Evolutionary conservation across 2,797 vertebrate genomes (phyloP).

Genomic region (Pseudotriccus pelzelni): DNA sequence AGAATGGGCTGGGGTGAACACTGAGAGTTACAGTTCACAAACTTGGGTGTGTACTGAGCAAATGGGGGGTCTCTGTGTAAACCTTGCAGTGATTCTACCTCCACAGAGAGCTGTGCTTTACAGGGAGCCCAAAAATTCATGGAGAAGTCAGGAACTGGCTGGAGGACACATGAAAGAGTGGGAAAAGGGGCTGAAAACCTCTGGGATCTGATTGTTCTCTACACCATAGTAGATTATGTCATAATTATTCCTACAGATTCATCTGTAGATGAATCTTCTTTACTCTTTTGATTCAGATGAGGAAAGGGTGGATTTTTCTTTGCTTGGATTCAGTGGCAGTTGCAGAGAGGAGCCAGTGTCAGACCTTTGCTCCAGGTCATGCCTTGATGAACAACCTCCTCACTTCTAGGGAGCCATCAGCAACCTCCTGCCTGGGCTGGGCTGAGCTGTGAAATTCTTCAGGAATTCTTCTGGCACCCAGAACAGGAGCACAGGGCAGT

Average conservation of each 20-base stretch:
- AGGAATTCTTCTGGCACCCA: not conserved
- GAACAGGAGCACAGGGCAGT: not conserved
- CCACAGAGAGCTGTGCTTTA: not conserved
- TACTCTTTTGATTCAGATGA: not conserved
- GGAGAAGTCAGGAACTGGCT: not conserved
- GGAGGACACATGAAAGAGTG: not conserved
- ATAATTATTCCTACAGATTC: not conserved
- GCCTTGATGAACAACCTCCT: not conserved
- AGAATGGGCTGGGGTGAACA: not conserved
- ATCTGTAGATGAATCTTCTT: not conserved
- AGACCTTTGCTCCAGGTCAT: not conserved
- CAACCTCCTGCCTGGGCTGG: not conserved
- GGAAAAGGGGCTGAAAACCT: not conserved
- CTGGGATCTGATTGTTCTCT: not conserved
- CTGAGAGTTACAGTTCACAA: not conserved
- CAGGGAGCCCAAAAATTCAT: not conserved
- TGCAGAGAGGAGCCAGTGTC: not conserved
- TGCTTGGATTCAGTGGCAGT: not conserved
- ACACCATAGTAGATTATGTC: not conserved
- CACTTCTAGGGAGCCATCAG: not conserved
- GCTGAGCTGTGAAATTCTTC: not conserved
- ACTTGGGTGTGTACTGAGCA: not conserved
- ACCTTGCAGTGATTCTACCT: not conserved
- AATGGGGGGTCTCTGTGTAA: not conserved
- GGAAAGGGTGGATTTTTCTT: not conserved